Base-by-base conservation (phyloP, 1,140 invertebrate genomes). In the Drosophila subobscura region DNA sequence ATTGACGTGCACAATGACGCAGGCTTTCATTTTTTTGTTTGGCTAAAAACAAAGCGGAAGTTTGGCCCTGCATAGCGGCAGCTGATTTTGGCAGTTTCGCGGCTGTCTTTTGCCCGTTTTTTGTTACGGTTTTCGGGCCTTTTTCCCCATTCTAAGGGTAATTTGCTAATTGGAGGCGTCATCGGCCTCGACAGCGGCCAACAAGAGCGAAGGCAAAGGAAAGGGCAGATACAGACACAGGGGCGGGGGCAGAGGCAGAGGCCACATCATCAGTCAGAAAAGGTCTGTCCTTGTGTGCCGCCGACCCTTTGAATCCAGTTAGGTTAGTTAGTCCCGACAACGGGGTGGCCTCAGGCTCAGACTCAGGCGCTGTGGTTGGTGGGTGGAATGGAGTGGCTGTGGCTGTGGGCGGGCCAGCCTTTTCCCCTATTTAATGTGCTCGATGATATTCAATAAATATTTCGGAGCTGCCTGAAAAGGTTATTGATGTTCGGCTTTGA, bases 161-260 rank as follows among this genome's bases (percentile, higher is more conserved):
- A 88, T 88, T 88, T 88, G 83, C 83, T 88, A 88, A 88, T 88
- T 88, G 84, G 83, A 88, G 83, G 78, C 83, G 84, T 88, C 83
- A 88, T 86, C 84, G 71, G 60, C 61, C 61, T 77, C 77, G 77
- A 58, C 72, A 77, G 57, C 72, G 53, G 20, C 64, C 71, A 50
- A 14, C 60, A 61, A 25, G 22, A n/a, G 25, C 54, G 46, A 14
- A 72, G 53, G 22, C 63, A 74, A 56, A 20, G 65, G 63, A 64
- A 64, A 20, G 25, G 23, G 29, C 55, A 46, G 5, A 37, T 20
- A 20, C 16, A 1, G 16, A 20, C 16, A 20, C 16, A 20, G 16
- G 16, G 47, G 23, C 40, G 37, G 8, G 12, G 16, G 40, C 55
- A 42, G 50, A 29, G 20, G 16, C 42, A 46, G 52, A 16, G 54